Conservation (phyloP, 2,113 vertebrate genomes). For the Nipponia nippon region DNA sequence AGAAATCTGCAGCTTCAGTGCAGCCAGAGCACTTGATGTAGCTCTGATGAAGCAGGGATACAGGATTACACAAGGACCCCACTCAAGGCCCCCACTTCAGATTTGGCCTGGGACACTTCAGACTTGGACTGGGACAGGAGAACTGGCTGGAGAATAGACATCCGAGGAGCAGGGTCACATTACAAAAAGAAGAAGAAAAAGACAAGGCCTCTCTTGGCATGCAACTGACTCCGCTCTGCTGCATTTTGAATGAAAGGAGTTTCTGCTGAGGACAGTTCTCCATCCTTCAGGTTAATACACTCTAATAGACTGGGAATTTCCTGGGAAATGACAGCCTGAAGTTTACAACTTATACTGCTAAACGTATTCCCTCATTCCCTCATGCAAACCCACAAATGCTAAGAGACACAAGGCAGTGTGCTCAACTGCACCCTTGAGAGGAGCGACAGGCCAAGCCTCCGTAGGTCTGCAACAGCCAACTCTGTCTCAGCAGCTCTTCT, state of each 20-base stretch:
- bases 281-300: neutral
- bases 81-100: neutral
- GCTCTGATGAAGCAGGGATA: neutral
- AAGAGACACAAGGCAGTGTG: neutral
- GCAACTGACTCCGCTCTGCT: neutral
- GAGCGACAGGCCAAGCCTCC: neutral
- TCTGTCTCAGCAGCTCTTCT: neutral
- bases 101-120: neutral
- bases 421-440: neutral
- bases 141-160: neutral
- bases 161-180: neutral
- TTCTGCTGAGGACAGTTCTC: neutral
- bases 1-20: neutral
- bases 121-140: neutral
- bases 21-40: neutral
- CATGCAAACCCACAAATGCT: neutral
- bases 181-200: neutral
- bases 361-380: neutral
- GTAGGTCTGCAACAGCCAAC: neutral
- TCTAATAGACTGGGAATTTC: neutral
- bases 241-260: neutral
- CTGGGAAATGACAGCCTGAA: neutral
- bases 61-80: neutral
- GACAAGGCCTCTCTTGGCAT: neutral
- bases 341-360: neutral